A percentile compares a stretch with the other conserved stretches of the same genome.
These are phyloP conservation scores for Cherax destructor DNA, from an alignment of 1,140 invertebrate genomes.

Conservation along the genomic window DNA sequence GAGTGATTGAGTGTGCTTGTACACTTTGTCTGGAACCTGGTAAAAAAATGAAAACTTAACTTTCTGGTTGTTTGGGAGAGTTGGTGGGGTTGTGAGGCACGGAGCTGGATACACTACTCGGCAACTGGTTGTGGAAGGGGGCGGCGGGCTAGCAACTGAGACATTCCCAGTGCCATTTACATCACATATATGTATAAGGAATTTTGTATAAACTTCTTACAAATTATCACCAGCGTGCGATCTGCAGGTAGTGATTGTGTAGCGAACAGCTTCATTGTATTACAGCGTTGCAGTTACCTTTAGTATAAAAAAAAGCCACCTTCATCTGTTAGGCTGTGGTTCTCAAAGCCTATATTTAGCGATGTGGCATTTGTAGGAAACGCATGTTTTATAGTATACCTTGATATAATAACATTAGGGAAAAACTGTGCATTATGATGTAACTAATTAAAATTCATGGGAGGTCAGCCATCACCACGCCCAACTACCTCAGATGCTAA, in stretches of 20 bases:
- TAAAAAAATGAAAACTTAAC: neutral
- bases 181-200: neutral
- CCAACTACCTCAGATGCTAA: neutral
- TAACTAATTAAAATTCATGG: too few relatives aligned
- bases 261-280: too few relatives aligned
- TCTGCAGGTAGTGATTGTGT: neutral
- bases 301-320: too few relatives aligned
- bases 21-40: too few relatives aligned
- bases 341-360: too few relatives aligned
- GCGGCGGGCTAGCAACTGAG: constrained; percentile 1
- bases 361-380: too few relatives aligned
- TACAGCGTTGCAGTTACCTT: too few relatives aligned
- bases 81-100: neutral
- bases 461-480: neutral
- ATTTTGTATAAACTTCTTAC: neutral
- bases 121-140: constrained; percentile 18
- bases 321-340: too few relatives aligned
- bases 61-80: neutral
- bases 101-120: neutral
- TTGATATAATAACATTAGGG: too few relatives aligned
- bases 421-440: too few relatives aligned
- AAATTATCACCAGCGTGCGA: neutral
- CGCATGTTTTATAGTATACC: too few relatives aligned
- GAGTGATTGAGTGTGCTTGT: too few relatives aligned
- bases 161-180: neutral